phyloP scores from a whole-genome alignment of 2,888 invertebrate genomes.

The Reticulitermes lucifugus region DNA sequence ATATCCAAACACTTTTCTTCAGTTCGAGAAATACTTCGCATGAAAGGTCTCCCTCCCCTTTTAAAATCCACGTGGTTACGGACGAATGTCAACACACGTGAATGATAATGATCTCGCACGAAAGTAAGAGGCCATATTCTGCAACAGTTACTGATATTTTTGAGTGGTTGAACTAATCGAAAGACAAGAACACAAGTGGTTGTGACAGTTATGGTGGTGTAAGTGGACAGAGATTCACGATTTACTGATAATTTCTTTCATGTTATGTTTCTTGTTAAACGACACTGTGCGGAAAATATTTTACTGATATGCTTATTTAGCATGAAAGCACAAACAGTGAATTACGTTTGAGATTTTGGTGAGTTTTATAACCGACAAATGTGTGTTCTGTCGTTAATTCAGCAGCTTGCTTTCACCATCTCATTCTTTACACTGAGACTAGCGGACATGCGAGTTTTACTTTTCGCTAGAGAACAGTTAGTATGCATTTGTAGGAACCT shows the following conservation, averaged over 20 bases:
- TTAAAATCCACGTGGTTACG: slow-evolving; percentile 26
- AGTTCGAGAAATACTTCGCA: not conserved
- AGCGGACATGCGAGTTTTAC: no score
- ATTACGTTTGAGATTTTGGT: not conserved
- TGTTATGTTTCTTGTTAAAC: no score
- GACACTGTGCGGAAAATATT: no score
- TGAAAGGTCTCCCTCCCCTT: not conserved
- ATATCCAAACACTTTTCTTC: not conserved
- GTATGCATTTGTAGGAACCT: no score
- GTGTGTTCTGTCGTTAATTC: not conserved
- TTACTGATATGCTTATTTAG: no score
- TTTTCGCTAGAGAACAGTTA: no score
- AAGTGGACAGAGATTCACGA: not conserved
- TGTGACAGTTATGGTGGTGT: not conserved
- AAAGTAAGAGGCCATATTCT: not conserved
- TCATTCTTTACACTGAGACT: no score
- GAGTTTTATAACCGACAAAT: not conserved
- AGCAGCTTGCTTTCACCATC: no score
- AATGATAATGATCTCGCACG: not conserved
- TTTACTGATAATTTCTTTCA: no score
- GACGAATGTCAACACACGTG: not conserved
- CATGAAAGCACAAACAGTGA: not conserved
- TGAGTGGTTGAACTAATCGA: not conserved
- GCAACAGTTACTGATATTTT: not conserved
- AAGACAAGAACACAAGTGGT: no score